phyloP scores from a whole-genome alignment of 2,888 invertebrate genomes.

The Synergus gifuensis region DNA sequence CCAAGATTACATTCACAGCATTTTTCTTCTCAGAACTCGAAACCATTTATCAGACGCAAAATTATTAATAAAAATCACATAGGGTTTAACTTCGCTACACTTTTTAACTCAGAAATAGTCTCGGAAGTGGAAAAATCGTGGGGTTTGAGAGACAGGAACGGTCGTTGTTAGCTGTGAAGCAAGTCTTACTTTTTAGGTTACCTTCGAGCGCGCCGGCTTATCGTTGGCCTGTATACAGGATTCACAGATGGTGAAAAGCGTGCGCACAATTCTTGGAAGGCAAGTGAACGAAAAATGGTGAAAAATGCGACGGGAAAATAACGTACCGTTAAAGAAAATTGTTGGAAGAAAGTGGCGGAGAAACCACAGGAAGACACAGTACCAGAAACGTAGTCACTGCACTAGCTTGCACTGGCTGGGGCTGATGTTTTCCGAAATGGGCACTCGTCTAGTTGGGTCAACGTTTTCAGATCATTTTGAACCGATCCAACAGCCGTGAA shows the following conservation, averaged over 20 bases:
- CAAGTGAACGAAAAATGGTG: constrained; percentile 21
- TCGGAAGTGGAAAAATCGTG: background rate
- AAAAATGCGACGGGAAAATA: constrained; percentile 46
- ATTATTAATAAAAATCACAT: background rate
- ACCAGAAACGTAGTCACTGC: constrained; percentile 63
- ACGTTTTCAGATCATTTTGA: constrained; percentile 70
- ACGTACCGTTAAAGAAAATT: constrained; percentile 47
- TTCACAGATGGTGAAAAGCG: constrained; percentile 42
- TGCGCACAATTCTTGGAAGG: constrained; percentile 42
- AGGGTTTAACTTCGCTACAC: background rate
- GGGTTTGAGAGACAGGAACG: constrained; percentile 9
- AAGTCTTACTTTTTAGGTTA: constrained; percentile 72
- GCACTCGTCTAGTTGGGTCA: constrained; percentile 68
- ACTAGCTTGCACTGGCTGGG: constrained; percentile 71
- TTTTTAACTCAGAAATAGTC: constrained; percentile 35
- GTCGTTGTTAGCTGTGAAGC: constrained; percentile 37
- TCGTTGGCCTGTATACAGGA: constrained; percentile 60
- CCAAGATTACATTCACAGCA: constrained; percentile 31
- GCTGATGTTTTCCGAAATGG: constrained; percentile 75
- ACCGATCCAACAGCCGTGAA: constrained; percentile 59
- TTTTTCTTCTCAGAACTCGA: constrained; percentile 4
- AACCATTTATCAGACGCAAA: background rate
- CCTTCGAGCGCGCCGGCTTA: constrained; percentile 75
- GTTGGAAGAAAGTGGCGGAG: constrained; percentile 53
- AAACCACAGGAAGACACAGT: constrained; percentile 61